Evolutionary conservation across 2,797 vertebrate genomes (phyloP).

Genomic region (Vespertilio murinus): DNA sequence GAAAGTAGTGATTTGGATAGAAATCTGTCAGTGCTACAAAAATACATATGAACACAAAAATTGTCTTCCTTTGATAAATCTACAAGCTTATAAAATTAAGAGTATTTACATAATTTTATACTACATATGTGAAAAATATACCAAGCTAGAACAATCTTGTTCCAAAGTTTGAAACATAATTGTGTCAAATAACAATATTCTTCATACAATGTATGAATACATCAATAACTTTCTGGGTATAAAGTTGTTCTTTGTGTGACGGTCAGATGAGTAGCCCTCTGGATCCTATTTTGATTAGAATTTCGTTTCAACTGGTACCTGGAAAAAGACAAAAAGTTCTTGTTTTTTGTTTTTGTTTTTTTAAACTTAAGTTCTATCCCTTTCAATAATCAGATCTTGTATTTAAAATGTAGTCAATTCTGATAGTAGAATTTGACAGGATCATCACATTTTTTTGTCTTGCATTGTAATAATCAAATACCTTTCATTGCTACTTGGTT

Average conservation of each 20-base stretch:
- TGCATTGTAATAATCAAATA: not conserved
- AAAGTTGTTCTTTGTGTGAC: slow-evolving; percentile 61
- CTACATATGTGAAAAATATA: slow-evolving; percentile 65
- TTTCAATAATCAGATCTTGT: not conserved
- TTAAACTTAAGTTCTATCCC: not conserved
- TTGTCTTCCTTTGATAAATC: slow-evolving; percentile 55
- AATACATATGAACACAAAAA: slow-evolving; percentile 71
- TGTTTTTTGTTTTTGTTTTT: not conserved
- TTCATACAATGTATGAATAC: slow-evolving; percentile 74
- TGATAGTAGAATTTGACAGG: slow-evolving; percentile 36
- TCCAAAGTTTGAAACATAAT: slow-evolving; percentile 79
- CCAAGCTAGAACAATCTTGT: slow-evolving; percentile 65
- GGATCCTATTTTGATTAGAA: slow-evolving; percentile 71
- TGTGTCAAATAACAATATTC: slow-evolving; percentile 60
- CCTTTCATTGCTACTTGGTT: slow-evolving; percentile 1
- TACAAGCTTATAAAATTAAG: slow-evolving; percentile 68
- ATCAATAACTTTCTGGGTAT: slow-evolving; percentile 59
- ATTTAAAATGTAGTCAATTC: not conserved
- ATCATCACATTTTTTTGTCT: slow-evolving; percentile 17
- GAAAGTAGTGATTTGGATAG: slow-evolving; percentile 54
- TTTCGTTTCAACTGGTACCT: slow-evolving; percentile 83
- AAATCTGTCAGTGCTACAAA: slow-evolving; percentile 68
- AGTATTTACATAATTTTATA: slow-evolving; percentile 75
- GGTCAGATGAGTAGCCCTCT: slow-evolving; percentile 21
- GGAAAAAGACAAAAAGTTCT: slow-evolving; percentile 67